A percentile compares a stretch with the other conserved stretches of the same genome.
These are phyloP conservation scores for Peribatodes rhomboidaria DNA, from an alignment of 2,888 invertebrate species.

Conservation along the genomic window DNA sequence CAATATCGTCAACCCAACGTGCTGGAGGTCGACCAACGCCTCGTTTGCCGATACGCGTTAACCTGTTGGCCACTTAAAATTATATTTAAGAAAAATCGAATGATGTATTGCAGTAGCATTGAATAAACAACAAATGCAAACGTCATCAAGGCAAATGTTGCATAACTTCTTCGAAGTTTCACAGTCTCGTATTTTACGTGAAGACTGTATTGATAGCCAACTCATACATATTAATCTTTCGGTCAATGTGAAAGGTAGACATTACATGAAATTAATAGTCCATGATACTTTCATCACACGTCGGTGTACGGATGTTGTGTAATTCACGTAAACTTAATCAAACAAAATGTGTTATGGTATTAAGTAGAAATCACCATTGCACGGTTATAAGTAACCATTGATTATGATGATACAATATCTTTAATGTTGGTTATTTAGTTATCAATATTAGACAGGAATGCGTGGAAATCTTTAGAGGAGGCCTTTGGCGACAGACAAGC, in stretches of 20 bases:
- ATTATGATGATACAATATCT: too few relatives aligned
- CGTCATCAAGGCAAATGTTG: not conserved
- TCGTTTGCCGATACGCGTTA: too few relatives aligned
- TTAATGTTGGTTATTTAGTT: too few relatives aligned
- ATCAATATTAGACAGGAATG: too few relatives aligned
- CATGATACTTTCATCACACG: conserved; percentile 32
- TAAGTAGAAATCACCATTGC: not conserved
- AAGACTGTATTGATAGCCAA: not conserved
- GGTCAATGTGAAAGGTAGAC: conserved; percentile 18
- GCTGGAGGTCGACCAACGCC: too few relatives aligned
- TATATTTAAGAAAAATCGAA: too few relatives aligned
- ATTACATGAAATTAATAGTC: conserved; percentile 30
- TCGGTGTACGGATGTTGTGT: conserved; percentile 13
- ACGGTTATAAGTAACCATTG: not conserved
- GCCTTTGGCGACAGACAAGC: too few relatives aligned
- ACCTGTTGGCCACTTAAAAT: too few relatives aligned
- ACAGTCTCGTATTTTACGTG: not conserved
- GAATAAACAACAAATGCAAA: not conserved
- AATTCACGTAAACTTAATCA: conserved; percentile 3
- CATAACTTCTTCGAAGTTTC: not conserved
- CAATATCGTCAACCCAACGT: too few relatives aligned
- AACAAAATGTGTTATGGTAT: not conserved
- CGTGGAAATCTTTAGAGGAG: too few relatives aligned
- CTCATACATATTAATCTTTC: conserved; percentile 11
- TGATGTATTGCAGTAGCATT: too few relatives aligned